Evolutionary conservation across 2,888 invertebrate genomes (phyloP).

Genomic region (Macrophya alboannulata): DNA sequence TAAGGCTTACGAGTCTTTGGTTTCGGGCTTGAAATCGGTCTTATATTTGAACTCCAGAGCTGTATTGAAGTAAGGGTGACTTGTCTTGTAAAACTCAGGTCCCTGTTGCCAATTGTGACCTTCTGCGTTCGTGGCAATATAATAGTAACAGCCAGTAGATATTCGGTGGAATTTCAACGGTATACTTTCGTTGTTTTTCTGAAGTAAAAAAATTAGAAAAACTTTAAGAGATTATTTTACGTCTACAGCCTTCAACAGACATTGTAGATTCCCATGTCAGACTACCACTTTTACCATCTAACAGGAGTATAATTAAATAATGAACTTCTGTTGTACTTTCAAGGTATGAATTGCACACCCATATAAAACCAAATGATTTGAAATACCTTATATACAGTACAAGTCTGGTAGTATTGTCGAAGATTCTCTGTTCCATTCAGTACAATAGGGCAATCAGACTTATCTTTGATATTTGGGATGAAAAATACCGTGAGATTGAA

Average conservation of each 20-base stretch:
- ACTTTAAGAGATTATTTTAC: not conserved
- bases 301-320: not conserved
- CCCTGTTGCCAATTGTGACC: not conserved
- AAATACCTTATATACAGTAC: not conserved
- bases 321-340: not conserved
- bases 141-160: conserved; percentile 35
- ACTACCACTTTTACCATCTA: not conserved
- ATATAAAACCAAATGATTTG: not conserved
- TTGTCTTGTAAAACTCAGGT: not conserved
- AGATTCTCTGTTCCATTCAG: not conserved
- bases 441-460: not conserved
- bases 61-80: not conserved
- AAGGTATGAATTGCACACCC: not conserved
- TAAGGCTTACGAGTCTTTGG: not conserved
- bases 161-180: not conserved
- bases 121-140: not conserved
- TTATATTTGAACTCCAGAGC: not conserved
- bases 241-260: not conserved
- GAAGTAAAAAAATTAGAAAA: not conserved
- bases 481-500: not conserved
- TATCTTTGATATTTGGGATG: not conserved
- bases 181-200: not conserved
- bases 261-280: not conserved
- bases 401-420: not conserved
- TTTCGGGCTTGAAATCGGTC: not conserved